Base-by-base conservation (phyloP, 2,797 vertebrate genomes). In the Oryzias sinensis region DNA sequence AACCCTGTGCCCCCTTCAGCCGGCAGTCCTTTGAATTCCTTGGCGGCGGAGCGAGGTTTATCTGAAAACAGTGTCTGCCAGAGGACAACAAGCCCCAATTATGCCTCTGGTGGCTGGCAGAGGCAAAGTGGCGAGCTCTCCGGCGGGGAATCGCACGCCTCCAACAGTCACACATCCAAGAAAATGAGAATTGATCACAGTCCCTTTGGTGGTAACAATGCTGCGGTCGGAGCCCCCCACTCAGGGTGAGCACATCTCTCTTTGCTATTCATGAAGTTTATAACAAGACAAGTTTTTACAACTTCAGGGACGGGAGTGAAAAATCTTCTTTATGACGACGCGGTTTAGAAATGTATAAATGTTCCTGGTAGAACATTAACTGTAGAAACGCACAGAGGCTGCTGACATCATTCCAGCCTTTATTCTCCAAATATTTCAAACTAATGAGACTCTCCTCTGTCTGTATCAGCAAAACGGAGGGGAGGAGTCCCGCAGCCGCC, bases 161-260 rank as follows among this genome's bases (percentile, higher is more conserved):
- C 88, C 87, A 90, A 88, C 83, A 90, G 83, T 87, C 94, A 93
- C 18, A 53, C 91, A 56, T 79, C 89, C 84, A 97, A 97, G 91
- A 97, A 95, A 90, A 92, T 90, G 87, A 97, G 93, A 91, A 95
- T 87, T 66, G 83, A 91, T 84, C 90, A 86, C 75, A 59, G 79
- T 57, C 65, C 62, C 13, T 69, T 84, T 77, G 74, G 72, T 43
- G 70, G 83, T 88, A 87, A 85, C 74, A 85, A 77, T 45, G 74
- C 78, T 73, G 79, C 74, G 67, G 76, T 72, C 72, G 80, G 77
- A 74, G 65, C 45, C 67, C 76, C 55, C 78, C 53, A 74, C 70
- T 64, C 27, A 57, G 63, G 79, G 89, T 90, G 86, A 88, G 85
- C 80, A 59, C 72, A 62, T 73, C 68, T 69, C 66, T 58, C 68